Base-by-base conservation (phyloP, 1,140 invertebrate species). In the Cotesia typhae region DNA sequence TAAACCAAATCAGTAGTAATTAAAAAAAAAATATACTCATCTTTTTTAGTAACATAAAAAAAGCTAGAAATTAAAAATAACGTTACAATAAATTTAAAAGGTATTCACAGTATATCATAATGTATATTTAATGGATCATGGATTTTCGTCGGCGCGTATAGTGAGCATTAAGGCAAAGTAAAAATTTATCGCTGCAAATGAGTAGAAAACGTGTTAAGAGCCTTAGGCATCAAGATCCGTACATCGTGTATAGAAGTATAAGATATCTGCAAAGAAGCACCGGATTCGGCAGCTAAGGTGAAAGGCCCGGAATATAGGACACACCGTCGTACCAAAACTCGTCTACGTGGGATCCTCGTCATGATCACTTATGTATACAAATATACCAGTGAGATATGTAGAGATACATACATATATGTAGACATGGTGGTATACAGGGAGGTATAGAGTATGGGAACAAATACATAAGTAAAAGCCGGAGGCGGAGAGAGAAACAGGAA, bases 261-360 rank as follows among this genome's bases (percentile, higher is more conserved):
- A 14, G 64, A 66, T 59, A 59, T 38, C 35, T 28, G 14, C n/a
- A 47, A 38, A 63, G 60, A 12, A 63, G 35, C 60, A 41, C 60
- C 12, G 17, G 59, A 60, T 60, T 60, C 59, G 64, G 64, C 64
- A 66, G 12, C 64, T 80, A 80, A 85, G 84, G 83, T 85, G 82
- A 85, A 85, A 85, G 81, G 80, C 81, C 79, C 75, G 75, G 74
- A 82, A 84, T 81, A 85, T 85, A 77, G 79, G 81, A 84, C 83
- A 83, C 76, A 76, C 52, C 64, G 72, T 66, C 55, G 41, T 47
- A 47, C 41, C 81, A 78, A 77, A 82, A 82, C 80, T 83, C 77
- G 78, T 83, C 79, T 84, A 80, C 79, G 79, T 82, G 80, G 81
- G 78, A 79, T 79, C 71, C 53, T 82, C 57, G 57, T 38, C 28